A percentile compares a stretch with the other conserved stretches of the same genome.
Evolutionary conservation across 2,888 invertebrate genomes (phyloP).

Genomic region (Sinohyriopsis cumingii): DNA sequence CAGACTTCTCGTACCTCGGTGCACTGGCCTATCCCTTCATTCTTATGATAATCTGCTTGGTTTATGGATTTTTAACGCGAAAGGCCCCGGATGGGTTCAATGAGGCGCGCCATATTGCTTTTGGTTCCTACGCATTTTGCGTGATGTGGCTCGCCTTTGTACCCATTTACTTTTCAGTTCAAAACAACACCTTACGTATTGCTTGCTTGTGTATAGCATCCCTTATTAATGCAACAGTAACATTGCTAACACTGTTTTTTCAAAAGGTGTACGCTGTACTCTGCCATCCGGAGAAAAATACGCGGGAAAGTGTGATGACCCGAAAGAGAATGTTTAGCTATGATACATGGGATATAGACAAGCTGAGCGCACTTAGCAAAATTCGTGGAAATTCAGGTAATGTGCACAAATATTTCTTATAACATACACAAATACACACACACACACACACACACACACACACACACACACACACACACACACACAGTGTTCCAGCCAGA

Average conservation of each 20-base stretch:
- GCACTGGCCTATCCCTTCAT: slow-evolving; percentile 76
- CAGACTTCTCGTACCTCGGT: slow-evolving; percentile 74
- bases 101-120: slow-evolving; percentile 76
- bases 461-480: too few species aligned
- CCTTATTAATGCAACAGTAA: slow-evolving; percentile 75
- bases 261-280: slow-evolving; percentile 77
- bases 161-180: slow-evolving; percentile 75
- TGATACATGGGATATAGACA: slow-evolving; percentile 25
- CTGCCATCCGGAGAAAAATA: slow-evolving; percentile 77
- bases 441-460: too few species aligned
- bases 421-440: too few species aligned
- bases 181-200: slow-evolving; percentile 74
- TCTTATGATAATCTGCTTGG: slow-evolving; percentile 75
- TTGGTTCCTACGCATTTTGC: slow-evolving; percentile 77
- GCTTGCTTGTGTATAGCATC: slow-evolving; percentile 75
- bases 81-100: slow-evolving; percentile 78
- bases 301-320: slow-evolving; percentile 76
- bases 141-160: slow-evolving; percentile 77
- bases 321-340: slow-evolving; percentile 30
- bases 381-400: background rate
- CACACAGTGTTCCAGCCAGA: too few species aligned
- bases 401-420: too few species aligned
- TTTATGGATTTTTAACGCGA: slow-evolving; percentile 76
- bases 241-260: slow-evolving; percentile 75
- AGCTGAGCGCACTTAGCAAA: slow-evolving; percentile 26